These are phyloP conservation scores for Speoplatyrhinus poulsoni DNA, from an alignment of 2,113 vertebrate genomes.

Conservation along the genomic window DNA sequence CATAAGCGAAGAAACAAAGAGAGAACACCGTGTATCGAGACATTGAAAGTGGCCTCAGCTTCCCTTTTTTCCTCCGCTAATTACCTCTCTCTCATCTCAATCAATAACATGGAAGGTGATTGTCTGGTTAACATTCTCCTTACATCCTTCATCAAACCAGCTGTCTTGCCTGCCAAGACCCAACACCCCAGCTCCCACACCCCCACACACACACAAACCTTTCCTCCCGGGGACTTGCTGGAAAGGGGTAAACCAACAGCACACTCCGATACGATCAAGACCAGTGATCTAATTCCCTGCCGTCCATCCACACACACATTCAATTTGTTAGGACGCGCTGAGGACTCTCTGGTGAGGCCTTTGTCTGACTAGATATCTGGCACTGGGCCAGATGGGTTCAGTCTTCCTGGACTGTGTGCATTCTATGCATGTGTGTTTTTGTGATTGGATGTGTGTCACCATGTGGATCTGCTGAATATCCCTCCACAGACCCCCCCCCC, in stretches of 20 bases:
- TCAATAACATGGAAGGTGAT: constrained; percentile 77
- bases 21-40: constrained; percentile 74
- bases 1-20: constrained; percentile 31
- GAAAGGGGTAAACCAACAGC: constrained; percentile 69
- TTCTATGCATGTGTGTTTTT: not conserved
- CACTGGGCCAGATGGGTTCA: constrained; percentile 34
- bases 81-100: constrained; percentile 73
- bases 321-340: constrained; percentile 77
- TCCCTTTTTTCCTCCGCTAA: constrained; percentile 66
- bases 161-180: constrained; percentile 34
- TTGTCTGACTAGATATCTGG: constrained; percentile 71
- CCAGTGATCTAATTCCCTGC: constrained; percentile 79
- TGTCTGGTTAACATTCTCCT: constrained; percentile 79
- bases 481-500: constrained; percentile 5
- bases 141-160: constrained; percentile 72
- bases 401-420: not conserved
- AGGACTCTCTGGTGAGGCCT: constrained; percentile 76
- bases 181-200: constrained; percentile 3
- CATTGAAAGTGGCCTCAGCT: constrained; percentile 68
- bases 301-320: constrained; percentile 79
- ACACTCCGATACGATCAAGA: constrained; percentile 77
- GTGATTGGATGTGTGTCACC: constrained; percentile 24
- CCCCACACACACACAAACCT: constrained; percentile 55
- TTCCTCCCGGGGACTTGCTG: constrained; percentile 63
- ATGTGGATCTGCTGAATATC: constrained; percentile 40